Conservation (phyloP, 2,888 invertebrate genomes). For the Nephrocerus scutellatus region DNA sequence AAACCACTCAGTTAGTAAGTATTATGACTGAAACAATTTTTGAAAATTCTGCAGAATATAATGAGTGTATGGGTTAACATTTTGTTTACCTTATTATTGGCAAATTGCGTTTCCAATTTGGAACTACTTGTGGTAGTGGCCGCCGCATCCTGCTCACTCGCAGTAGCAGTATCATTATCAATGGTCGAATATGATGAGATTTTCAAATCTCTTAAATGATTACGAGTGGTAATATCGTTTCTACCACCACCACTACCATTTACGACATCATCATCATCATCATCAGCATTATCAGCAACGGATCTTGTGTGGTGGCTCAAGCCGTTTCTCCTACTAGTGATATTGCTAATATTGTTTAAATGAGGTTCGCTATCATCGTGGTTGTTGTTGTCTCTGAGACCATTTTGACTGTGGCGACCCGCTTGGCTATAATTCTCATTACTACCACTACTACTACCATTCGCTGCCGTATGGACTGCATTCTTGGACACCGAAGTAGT, state of each 20-base stretch:
- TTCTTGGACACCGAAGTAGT: too few relatives aligned
- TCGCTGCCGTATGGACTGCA: constrained; percentile 18
- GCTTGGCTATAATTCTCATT: constrained; percentile 14
- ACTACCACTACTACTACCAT: constrained; percentile 19
- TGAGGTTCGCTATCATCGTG: neutral
- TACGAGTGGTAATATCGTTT: constrained; percentile 11
- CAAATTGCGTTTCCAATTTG: too few relatives aligned
- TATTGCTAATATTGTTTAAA: constrained; percentile 10
- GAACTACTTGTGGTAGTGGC: too few relatives aligned
- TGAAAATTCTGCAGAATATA: too few relatives aligned
- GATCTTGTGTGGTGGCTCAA: constrained; percentile 11
- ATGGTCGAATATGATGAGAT: constrained; percentile 12
- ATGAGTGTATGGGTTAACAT: too few relatives aligned
- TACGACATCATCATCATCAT: constrained; percentile 23
- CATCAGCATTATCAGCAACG: constrained; percentile 31
- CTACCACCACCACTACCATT: constrained; percentile 13
- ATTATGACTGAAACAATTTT: too few relatives aligned
- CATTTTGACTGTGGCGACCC: too few relatives aligned
- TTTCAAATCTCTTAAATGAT: constrained; percentile 18
- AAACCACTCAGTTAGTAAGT: too few relatives aligned
- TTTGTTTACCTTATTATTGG: too few relatives aligned
- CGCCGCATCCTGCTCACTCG: too few relatives aligned
- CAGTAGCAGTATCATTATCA: constrained; percentile 2
- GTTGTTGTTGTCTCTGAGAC: constrained; percentile 12
- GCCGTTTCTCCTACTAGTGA: constrained; percentile 2